Evolutionary conservation across 2,113 vertebrate species (phyloP), one percentile per base, ranked within the genome.

Genomic region (Cygnus buccinator): DNA sequence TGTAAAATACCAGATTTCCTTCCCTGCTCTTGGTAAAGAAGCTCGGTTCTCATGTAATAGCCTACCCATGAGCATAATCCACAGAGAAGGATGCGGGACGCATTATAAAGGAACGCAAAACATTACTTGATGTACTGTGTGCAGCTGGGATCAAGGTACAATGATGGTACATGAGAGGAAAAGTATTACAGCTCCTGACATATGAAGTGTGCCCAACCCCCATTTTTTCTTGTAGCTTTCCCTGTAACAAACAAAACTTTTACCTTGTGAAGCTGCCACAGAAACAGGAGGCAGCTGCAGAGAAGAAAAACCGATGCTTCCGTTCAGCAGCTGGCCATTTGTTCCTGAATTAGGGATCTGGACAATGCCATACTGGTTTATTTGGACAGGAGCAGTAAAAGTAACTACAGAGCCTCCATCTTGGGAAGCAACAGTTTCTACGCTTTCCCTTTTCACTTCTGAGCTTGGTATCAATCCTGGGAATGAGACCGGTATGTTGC

Each of bases 281-380:
- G 99, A 98, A 76, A 98, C 98, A 18, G 99, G 98, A 80, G 99
- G 98, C 96, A 99, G 98, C 97, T 99, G 99, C 87, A 99, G 97
- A 48, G 99, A 97, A 96, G 99, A 99, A 97, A 99, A 99, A 89
- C 99, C 98, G 81, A 99, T 98, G 72, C 98, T 98, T 94, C 98
- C 98, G 66, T 98, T 99, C 93, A 99, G 98, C 95, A 99, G 97
- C 97, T 98, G 98, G 96, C 97, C 97, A 76, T 98, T 98, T 81
- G 98, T 96, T 97, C 99, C 98, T 52, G 98, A 98, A 95, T 98
- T 98, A 39, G 99, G 98, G 95, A 99, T 98, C 96, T 99, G 99
- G 95, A 99, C 99, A 96, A 99, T 98, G 95, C 98, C 99, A 97
- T 99, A 99, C 78, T 99, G 98, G 96, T 99, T 99, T 97, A 99